Evolutionary conservation across 2,888 invertebrate genomes (phyloP), one percentile per base, ranked within the genome.

Genomic region (Synergus japonicus): DNA sequence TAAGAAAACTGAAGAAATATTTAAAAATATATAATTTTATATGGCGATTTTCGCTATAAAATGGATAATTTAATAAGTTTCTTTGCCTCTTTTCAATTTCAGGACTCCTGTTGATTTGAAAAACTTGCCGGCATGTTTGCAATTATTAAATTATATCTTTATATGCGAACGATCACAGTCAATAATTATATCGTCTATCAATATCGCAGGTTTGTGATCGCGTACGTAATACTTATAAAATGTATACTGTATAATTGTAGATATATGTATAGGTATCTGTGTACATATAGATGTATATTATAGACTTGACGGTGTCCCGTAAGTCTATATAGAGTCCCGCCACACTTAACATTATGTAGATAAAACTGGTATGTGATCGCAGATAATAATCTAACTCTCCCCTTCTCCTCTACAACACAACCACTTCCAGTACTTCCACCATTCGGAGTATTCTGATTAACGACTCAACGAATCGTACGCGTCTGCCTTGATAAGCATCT

Each of bases 121-220:
- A 63, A 80, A 63, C 73, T 76, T 81, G 76, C 78, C 78, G 82
- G 81, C 87, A 85, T n/a, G 86, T 88, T 86, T 84, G 79, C 87
- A 82, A 89, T 90, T 90, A 90, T 90, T 90, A 88, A 90, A 90
- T 90, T 90, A 90, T 88, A 87, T 82, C 77, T 79, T 80, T 64
- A 80, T 81, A 65, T 60, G 63, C 79, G 81, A 60, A 78, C 78
- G 83, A 81, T 79, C 69, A 44, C 77, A 58, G 81, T 78, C 85
- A 84, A 86, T 87, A 82, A 87, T 87, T 87, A 84, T 82, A 89
- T 87, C 90, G 85, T 90, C 88, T 89, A 89, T 90, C 89, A 88
- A 88, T 87, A 87, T 85, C 86, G 78, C 82, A 83, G 85, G 81
- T 82, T 82, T 79, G 81, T 78, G 81, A 79, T 84, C 78, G 46